Base-by-base conservation (phyloP, 2,797 vertebrate species). In the Onychomys leucogaster region DNA sequence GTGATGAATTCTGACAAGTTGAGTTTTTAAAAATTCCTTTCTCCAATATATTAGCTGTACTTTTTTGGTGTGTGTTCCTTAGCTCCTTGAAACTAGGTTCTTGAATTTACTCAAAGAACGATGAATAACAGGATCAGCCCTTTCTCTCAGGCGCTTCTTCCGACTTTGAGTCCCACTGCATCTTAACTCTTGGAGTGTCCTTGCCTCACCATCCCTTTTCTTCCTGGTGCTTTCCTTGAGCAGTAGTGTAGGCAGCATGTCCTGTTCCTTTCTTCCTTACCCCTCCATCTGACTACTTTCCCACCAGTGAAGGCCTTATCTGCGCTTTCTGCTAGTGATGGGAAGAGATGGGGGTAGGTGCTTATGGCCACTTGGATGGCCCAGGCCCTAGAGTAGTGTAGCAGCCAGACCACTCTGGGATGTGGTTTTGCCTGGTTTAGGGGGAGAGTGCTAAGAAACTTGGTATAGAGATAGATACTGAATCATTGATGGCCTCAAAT, bases 151-250 rank as follows among this genome's bases (percentile, higher is more conserved):
- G 4, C 75, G 75, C 71, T 77, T 95, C 78, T 82, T 80, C 41
- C 41, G 43, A 43, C 34, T 89, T 88, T 43, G 83, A 96, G 46
- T 89, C 23, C 32, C 90, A 19, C 41, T 87, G 2, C 9, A 67
- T 75, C 87, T 96, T 25, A 63, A 37, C 46, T 10, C 4, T 55
- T 23, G 63, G 43, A n/a, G 78, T 57, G 57, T 41, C 57, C 17
- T 82, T 94, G 29, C 6, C 23, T 19, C 25, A 59, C 91, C 6
- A 5, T 75, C n/a, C 84, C 49, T 91, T 95, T 61, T 19, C 11
- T 55, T 93, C 84, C 67, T 94, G n/a, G n/a, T 89, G 59, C 43
- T 92, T 92, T 61, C 21, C 59, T 78, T 83, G 41, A 95, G 43
- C 55, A 94, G 14, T 73, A 34, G 29, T 71, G 27, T 46, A 29